These are phyloP conservation scores for Conus ventricosus DNA, from an alignment of 1,140 invertebrate genomes.

Conservation along the genomic window DNA sequence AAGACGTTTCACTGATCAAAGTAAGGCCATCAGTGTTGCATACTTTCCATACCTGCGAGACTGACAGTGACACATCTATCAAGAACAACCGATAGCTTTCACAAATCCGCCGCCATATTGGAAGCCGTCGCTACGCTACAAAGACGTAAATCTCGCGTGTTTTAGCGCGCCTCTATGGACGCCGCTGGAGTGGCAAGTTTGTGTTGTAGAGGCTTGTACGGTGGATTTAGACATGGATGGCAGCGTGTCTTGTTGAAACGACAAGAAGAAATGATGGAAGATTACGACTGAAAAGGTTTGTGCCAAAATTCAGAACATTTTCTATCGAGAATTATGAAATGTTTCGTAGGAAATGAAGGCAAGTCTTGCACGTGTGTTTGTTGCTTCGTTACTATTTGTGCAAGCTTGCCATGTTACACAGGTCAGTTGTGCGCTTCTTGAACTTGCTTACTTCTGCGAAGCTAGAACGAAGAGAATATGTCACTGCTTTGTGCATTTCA, in stretches of 20 bases:
- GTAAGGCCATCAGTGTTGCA: too few relatives aligned
- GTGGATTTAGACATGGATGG: too few relatives aligned
- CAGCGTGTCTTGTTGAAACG: too few relatives aligned
- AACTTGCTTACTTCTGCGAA: too few relatives aligned
- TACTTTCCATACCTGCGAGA: background rate
- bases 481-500: too few relatives aligned
- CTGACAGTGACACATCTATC: background rate
- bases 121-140: conserved; percentile 29
- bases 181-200: background rate
- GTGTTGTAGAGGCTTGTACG: background rate
- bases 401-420: background rate
- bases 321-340: background rate
- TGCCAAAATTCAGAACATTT: background rate
- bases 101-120: background rate
- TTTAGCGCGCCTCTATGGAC: conserved; percentile 32
- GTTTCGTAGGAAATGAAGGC: background rate
- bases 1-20: background rate
- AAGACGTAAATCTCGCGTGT: conserved; percentile 31
- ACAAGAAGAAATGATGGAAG: background rate
- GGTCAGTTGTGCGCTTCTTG: too few relatives aligned
- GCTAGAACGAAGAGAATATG: too few relatives aligned
- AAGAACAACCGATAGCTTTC: background rate
- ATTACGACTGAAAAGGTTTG: background rate
- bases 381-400: background rate
- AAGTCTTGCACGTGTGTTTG: background rate